Evolutionary conservation across 1,140 invertebrate genomes (phyloP).

Genomic region (Cotesia glomerata): DNA sequence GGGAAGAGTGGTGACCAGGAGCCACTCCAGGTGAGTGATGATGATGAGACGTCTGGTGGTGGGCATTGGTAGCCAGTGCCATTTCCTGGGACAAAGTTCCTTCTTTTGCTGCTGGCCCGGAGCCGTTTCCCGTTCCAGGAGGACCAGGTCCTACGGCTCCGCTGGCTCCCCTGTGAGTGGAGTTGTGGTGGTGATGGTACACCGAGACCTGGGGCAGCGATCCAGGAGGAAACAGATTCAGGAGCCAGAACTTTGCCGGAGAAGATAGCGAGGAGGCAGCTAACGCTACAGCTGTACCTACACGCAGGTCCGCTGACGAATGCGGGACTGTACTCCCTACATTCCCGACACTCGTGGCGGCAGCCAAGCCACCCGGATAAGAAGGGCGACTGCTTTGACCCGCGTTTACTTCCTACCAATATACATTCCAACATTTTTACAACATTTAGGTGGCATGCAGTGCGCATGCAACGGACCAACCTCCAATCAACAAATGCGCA

Average conservation of each 20-base stretch:
- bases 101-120: constrained; percentile 44
- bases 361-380: constrained; percentile 57
- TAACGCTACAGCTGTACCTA: constrained; percentile 63
- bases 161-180: constrained; percentile 47
- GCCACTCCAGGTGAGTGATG: constrained; percentile 56
- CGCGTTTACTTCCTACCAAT: constrained; percentile 62
- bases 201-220: constrained; percentile 64
- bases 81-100: constrained; percentile 55
- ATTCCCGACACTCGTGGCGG: constrained; percentile 56
- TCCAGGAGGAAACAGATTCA: constrained; percentile 64
- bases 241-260: constrained; percentile 61
- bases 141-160: constrained; percentile 33
- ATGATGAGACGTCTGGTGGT: constrained; percentile 51
- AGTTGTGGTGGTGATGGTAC: constrained; percentile 58
- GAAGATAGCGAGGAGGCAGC: constrained; percentile 58
- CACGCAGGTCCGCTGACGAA: constrained; percentile 60
- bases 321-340: constrained; percentile 53
- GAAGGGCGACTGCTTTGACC: constrained; percentile 60
- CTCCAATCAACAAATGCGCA: constrained; percentile 53
- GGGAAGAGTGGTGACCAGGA: constrained; percentile 55
- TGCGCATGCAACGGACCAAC: constrained; percentile 50
- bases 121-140: too few species aligned
- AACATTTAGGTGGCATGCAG: constrained; percentile 61
- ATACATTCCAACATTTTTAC: constrained; percentile 61
- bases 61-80: constrained; percentile 51